A percentile compares a stretch with the other conserved stretches of the same genome.
Conservation (phyloP, 2,888 invertebrate genomes). For the Sarcophaga carnaria region DNA sequence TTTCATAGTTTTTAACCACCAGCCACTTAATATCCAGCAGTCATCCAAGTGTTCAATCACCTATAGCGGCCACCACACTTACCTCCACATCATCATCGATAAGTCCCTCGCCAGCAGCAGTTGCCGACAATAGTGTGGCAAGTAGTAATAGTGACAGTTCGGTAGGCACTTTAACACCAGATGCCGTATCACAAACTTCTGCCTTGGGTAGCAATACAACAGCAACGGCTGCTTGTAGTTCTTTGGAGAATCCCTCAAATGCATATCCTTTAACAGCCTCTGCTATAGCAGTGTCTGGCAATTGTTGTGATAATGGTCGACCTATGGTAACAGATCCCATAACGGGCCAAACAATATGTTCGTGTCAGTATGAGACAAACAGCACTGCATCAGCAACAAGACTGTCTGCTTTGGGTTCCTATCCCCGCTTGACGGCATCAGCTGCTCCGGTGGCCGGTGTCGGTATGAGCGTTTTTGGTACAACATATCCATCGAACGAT, state of each 20-base stretch:
- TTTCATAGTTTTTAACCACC: constrained; percentile 69
- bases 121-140: constrained; percentile 58
- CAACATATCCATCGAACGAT: constrained; percentile 94
- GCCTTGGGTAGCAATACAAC: constrained; percentile 75
- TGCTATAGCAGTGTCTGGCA: constrained; percentile 70
- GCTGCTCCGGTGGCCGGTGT: constrained; percentile 86
- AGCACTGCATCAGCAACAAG: constrained; percentile 38
- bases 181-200: constrained; percentile 75
- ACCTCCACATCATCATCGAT: constrained; percentile 75
- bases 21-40: constrained; percentile 67
- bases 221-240: constrained; percentile 52
- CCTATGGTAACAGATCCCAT: constrained; percentile 96
- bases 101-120: constrained; percentile 83
- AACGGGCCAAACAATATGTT: constrained; percentile 95
- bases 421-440: constrained; percentile 63
- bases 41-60: constrained; percentile 68
- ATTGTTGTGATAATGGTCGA: constrained; percentile 95
- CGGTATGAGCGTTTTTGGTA: constrained; percentile 87
- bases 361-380: constrained; percentile 94
- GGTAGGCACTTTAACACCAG: constrained; percentile 68
- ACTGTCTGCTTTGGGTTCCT: constrained; percentile 63
- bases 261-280: constrained; percentile 49
- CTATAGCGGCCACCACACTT: constrained; percentile 69
- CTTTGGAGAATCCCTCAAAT: constrained; percentile 56
- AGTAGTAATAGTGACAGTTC: constrained; percentile 67